A percentile compares a stretch with the other conserved stretches of the same genome.
Conservation (phyloP, 2,113 vertebrate genomes). For the Lampris incognitus region DNA sequence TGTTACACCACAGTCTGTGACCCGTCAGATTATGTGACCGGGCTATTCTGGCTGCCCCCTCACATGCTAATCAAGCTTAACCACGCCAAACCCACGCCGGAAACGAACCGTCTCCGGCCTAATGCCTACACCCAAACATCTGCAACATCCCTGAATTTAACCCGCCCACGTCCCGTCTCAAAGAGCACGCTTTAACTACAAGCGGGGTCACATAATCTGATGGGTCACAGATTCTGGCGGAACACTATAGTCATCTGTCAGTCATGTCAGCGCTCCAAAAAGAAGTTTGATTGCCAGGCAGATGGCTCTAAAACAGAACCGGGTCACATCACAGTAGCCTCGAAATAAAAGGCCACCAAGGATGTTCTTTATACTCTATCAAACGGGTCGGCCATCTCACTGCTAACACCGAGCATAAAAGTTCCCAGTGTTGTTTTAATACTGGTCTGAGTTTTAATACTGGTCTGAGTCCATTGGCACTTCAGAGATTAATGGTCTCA, state of each 20-base stretch:
- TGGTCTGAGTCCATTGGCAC: constrained; percentile 61
- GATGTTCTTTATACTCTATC: constrained; percentile 39
- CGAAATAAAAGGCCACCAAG: constrained; percentile 69
- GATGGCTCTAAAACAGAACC: constrained; percentile 21
- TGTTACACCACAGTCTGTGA: no score
- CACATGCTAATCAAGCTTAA: background rate
- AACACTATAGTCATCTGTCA: constrained; percentile 8
- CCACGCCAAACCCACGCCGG: no score
- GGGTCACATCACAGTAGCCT: constrained; percentile 58
- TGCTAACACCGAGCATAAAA: constrained; percentile 33
- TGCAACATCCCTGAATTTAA: no score
- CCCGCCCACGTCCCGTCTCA: no score
- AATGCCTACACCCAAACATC: no score
- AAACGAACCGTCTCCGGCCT: no score
- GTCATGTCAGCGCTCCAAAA: constrained; percentile 4
- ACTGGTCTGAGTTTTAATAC: background rate
- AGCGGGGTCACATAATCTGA: background rate
- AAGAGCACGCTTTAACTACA: no score
- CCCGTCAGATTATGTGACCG: background rate
- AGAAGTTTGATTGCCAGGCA: constrained; percentile 26
- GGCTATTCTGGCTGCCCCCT: constrained; percentile 22
- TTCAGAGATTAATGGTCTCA: constrained; percentile 44
- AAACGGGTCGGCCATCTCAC: constrained; percentile 22
- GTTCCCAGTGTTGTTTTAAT: background rate
- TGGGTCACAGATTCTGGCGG: constrained; percentile 2